Percentiles rank a stretch among this genome's conserved stretches.
These are phyloP conservation scores for Probosciger aterrimus DNA, from an alignment of 2,113 vertebrate genomes.

Conservation along the genomic window DNA sequence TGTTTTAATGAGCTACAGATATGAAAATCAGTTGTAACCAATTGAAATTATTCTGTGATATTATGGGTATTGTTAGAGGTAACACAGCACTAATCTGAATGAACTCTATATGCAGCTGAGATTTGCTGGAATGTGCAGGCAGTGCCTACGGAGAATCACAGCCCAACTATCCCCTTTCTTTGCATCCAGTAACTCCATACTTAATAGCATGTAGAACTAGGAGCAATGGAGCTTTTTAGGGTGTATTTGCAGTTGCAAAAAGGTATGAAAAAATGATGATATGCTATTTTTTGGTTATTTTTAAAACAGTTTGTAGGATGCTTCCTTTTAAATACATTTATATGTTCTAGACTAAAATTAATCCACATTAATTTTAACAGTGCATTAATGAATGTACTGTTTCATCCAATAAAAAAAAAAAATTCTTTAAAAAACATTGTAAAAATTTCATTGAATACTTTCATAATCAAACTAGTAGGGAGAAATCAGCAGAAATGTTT, in stretches of 20 bases:
- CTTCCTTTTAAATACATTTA: background rate
- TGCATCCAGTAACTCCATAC: background rate
- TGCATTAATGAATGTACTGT: background rate
- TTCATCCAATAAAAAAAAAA: background rate
- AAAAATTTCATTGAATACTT: background rate
- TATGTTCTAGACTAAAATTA: background rate
- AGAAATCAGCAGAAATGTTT: background rate
- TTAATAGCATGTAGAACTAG: background rate
- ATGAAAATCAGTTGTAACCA: background rate
- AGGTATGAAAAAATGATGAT: fast-evolving
- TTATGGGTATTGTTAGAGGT: background rate
- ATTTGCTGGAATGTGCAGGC: background rate
- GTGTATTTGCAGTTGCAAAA: background rate
- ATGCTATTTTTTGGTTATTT: background rate
- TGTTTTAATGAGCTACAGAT: background rate
- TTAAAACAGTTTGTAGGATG: background rate
- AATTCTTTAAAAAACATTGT: background rate
- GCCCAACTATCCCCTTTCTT: background rate
- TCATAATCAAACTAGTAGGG: background rate
- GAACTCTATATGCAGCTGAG: background rate
- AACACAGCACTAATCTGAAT: background rate
- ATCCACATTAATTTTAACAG: background rate
- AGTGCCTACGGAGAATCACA: background rate
- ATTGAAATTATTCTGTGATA: background rate
- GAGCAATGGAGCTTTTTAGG: background rate